phyloP scores from a whole-genome alignment of 2,888 invertebrate species.

The Eristalis tenax region DNA sequence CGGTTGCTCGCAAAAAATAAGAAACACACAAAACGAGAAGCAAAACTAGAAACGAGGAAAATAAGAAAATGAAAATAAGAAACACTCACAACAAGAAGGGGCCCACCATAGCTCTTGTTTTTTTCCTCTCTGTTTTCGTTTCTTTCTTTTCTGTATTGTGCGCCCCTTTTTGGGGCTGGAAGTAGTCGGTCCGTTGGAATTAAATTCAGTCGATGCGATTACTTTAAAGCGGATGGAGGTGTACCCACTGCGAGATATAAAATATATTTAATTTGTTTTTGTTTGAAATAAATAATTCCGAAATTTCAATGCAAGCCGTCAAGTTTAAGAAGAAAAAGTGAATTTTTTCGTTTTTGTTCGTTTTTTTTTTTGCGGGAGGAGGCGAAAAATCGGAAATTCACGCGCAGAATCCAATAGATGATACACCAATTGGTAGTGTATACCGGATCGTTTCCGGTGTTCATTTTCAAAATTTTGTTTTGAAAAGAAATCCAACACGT shows the following conservation, averaged over 20 bases:
- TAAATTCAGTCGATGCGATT: conserved; percentile 82
- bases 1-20: conserved; percentile 8
- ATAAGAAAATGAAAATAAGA: conserved; percentile 3
- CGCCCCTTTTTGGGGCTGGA: conserved; percentile 70
- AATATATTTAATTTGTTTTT: conserved; percentile 59
- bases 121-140: neutral
- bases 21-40: conserved; percentile 1
- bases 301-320: conserved; percentile 29
- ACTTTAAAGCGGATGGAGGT: conserved; percentile 81
- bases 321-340: conserved; percentile 30
- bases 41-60: neutral
- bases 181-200: conserved; percentile 67
- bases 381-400: conserved; percentile 28
- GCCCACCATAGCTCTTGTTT: conserved; percentile 29
- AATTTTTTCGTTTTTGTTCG: conserved; percentile 27
- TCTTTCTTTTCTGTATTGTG: conserved; percentile 23
- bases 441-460: conserved; percentile 67
- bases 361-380: neutral
- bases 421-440: conserved; percentile 45
- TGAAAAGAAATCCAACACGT: neutral
- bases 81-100: conserved; percentile 33
- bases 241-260: conserved; percentile 75
- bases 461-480: conserved; percentile 37
- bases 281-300: conserved; percentile 19
- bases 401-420: conserved; percentile 39